Percentiles rank a stretch among this genome's conserved stretches.
Conservation (phyloP, 2,797 vertebrate species). For the Malurus leucopterus region DNA sequence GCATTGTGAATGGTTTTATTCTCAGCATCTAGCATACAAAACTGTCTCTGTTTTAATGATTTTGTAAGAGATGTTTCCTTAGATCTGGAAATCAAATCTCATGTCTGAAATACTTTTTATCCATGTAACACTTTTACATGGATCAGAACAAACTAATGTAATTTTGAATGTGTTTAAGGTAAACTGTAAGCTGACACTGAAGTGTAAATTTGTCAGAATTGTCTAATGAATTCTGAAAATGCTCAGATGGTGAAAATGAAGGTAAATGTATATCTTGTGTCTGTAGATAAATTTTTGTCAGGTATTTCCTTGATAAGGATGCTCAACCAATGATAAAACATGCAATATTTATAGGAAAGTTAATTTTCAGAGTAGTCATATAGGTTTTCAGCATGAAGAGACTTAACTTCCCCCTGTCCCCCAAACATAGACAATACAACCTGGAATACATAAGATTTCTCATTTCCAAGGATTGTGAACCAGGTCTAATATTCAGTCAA, state of each 20-base stretch:
- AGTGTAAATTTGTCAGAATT: neutral
- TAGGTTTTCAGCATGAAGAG: neutral
- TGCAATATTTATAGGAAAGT: neutral
- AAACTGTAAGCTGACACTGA: neutral
- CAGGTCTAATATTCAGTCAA: neutral
- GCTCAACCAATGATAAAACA: neutral
- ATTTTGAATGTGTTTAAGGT: neutral
- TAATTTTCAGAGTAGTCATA: neutral
- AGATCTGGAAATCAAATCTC: neutral
- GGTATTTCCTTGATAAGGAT: neutral
- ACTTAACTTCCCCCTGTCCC: accelerated
- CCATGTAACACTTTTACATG: neutral
- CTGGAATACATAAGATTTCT: neutral
- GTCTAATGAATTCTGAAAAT: neutral
- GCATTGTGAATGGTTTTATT: neutral
- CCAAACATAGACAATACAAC: neutral
- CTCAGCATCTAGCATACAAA: neutral
- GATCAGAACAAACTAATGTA: neutral
- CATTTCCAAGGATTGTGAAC: neutral
- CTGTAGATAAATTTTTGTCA: neutral
- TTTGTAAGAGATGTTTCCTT: neutral
- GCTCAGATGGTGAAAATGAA: neutral
- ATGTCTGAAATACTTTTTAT: neutral
- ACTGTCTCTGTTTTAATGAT: neutral
- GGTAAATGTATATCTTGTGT: neutral